A percentile compares a stretch with the other conserved stretches of the same genome.
Evolutionary conservation across 2,888 invertebrate species (phyloP).

Genomic region (Lumbricus terrestris): DNA sequence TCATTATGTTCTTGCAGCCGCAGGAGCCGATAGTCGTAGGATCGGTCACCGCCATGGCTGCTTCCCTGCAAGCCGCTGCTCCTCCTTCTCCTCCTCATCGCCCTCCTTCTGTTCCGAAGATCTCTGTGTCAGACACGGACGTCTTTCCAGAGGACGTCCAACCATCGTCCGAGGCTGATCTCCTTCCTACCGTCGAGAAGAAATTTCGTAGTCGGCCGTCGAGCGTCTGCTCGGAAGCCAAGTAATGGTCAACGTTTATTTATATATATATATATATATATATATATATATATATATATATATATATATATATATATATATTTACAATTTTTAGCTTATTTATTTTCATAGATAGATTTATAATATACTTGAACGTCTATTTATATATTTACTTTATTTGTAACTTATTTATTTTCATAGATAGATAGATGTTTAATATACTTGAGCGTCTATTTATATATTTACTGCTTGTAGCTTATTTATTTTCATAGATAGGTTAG

Average conservation of each 20-base stretch:
- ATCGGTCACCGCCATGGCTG: not conserved
- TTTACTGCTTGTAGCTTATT: too few relatives aligned
- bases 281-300: not conserved
- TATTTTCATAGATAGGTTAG: too few relatives aligned
- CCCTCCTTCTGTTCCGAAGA: not conserved
- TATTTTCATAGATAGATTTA: too few relatives aligned
- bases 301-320: too few relatives aligned
- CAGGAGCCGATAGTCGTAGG: not conserved
- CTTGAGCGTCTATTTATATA: too few relatives aligned
- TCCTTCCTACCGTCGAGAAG: not conserved
- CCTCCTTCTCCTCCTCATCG: not conserved
- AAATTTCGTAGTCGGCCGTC: constrained; percentile 10
- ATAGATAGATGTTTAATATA: too few relatives aligned
- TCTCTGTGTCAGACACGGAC: not conserved
- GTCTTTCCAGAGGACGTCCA: not conserved
- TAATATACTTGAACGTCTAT: too few relatives aligned
- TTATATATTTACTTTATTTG: too few relatives aligned
- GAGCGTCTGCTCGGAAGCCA: not conserved
- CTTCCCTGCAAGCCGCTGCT: not conserved
- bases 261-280: not conserved
- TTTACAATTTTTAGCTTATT: too few relatives aligned
- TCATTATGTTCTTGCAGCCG: not conserved
- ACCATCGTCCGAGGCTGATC: not conserved
- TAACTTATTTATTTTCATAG: too few relatives aligned
- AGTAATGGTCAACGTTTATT: not conserved